Percentiles rank a stretch among this genome's conserved stretches.
These are phyloP conservation scores for Coptodon bakossiorum DNA, from an alignment of 2,113 vertebrate genomes.

Conservation along the genomic window DNA sequence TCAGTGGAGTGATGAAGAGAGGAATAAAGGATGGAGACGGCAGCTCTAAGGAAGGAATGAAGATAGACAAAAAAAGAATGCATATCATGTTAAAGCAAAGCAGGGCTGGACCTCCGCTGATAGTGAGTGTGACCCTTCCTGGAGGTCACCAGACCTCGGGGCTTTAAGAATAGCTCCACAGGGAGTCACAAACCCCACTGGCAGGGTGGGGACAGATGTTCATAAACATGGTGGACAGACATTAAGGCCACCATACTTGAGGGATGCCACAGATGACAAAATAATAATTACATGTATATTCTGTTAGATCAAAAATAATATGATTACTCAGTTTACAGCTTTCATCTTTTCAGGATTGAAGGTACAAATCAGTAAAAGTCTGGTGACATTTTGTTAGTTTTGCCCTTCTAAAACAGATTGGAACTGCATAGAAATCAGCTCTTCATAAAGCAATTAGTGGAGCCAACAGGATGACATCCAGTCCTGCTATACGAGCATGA, in stretches of 20 bases:
- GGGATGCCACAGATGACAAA: background rate
- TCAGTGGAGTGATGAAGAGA: background rate
- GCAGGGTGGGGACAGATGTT: background rate
- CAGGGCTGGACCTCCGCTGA: constrained; percentile 29
- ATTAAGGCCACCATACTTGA: constrained; percentile 1
- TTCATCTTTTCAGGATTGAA: background rate
- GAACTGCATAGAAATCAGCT: background rate
- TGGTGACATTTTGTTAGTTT: background rate
- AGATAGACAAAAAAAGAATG: constrained; percentile 10
- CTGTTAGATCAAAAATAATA: background rate
- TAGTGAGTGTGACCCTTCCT: constrained; percentile 45
- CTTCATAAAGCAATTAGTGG: background rate
- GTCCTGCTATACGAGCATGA: background rate
- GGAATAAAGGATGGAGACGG: background rate
- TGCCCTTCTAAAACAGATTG: background rate
- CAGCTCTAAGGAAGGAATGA: background rate
- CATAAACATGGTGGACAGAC: constrained; percentile 17
- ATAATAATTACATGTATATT: background rate
- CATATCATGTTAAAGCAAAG: background rate
- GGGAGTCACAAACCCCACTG: background rate
- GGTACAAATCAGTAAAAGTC: background rate
- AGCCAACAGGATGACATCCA: background rate
- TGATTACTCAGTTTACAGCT: background rate
- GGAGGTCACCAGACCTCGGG: constrained; percentile 34
- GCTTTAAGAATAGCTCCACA: constrained; percentile 36